Base-by-base conservation (phyloP, 2,113 vertebrate species). In the Salvelinus namaycush region DNA sequence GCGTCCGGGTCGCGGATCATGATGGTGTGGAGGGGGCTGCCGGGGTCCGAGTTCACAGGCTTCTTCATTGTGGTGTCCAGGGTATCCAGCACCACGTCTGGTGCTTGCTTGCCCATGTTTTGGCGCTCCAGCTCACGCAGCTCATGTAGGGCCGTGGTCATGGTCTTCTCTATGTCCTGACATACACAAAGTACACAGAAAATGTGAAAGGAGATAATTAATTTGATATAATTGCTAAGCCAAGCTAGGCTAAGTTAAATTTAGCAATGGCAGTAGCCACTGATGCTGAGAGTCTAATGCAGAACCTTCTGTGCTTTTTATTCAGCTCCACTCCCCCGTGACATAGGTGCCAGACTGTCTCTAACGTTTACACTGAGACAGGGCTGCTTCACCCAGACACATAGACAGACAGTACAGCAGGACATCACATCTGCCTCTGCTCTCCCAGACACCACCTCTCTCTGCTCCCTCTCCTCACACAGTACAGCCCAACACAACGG, bases 131-230 rank as follows among this genome's bases (percentile, higher is more conserved):
- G 94, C 80, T 99, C 98, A 18, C 97, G 94, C 69, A 99, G 91
- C 90, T 99, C 98, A 0, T 99, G 97, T 62, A 99, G 94, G 0
- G 98, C 97, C 0, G 97, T 99, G 83, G 92, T 99, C 97, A 99
- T 99, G 22, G 97, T 99, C 91, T 99, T 99, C 91, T 99, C 97
- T 12, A 99, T 99, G 92, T 99, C 97, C 98, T 99, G 88, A 12
- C 27, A 16, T 31, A 18, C 13, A 20, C 20, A 68, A 26, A 68
- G 7, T 16, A 68, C 11, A 68, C 29, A 31, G 14, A 34, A 16
- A 7, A 20, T 4, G 29, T 68, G 27, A 39, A 68, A 68, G 29
- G 27, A 68, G 27, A 68, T 9, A 62, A 62, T 12, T 31, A 12
- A 31, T 14, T 4, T 57, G 14, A 57, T 18, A 18, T 64, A 22